Percentiles rank a stretch among this genome's conserved stretches.
Conservation (phyloP, 2,113 vertebrate species). For the Pardalotus punctatus region DNA sequence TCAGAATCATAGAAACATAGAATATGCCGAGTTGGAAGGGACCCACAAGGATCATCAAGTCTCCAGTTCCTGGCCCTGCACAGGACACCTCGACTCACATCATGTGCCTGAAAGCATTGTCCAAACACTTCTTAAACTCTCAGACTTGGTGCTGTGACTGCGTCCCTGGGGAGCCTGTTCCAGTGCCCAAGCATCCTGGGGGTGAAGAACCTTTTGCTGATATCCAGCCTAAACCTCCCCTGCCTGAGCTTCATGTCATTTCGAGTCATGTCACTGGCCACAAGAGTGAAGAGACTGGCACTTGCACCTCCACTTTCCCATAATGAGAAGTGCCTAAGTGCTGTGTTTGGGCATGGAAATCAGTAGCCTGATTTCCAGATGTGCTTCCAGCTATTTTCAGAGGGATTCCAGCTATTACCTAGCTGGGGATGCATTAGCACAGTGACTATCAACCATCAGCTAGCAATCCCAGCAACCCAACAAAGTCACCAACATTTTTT, state of each 20-base stretch:
- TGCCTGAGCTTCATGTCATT: neutral
- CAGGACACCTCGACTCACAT: neutral
- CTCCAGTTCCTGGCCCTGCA: fast-evolving
- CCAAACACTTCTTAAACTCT: neutral
- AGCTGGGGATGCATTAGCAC: fast-evolving
- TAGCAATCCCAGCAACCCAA: neutral
- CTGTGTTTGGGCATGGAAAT: neutral
- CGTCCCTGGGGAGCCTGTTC: neutral
- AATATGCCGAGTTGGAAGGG: neutral
- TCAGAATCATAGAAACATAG: neutral
- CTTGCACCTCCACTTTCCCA: neutral
- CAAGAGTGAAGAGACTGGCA: neutral
- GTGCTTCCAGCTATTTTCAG: neutral
- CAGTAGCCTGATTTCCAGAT: neutral
- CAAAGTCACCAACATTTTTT: neutral
- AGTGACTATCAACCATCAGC: neutral
- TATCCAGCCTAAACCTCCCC: neutral
- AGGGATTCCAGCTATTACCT: neutral
- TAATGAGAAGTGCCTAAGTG: neutral
- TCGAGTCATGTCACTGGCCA: fast-evolving
- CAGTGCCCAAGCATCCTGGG: fast-evolving
- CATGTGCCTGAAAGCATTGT: neutral
- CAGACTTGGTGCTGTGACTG: neutral
- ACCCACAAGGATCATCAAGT: fast-evolving
- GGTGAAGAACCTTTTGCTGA: neutral